Evolutionary conservation across 2,113 vertebrate genomes (phyloP).

Genomic region (Acinonyx jubatus): DNA sequence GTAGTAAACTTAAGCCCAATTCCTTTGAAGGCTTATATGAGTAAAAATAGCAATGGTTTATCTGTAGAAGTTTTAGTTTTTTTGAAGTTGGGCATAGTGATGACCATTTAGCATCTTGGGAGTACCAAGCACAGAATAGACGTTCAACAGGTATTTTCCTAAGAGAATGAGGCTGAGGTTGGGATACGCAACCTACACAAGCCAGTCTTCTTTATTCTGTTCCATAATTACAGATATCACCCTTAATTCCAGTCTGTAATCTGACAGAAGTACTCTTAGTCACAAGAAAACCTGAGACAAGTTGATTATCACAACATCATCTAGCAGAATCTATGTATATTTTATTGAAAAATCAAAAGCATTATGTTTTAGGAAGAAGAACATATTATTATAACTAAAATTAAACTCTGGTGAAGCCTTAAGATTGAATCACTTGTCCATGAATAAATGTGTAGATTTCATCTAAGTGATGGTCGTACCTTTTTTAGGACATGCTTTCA

Average conservation of each 20-base stretch:
- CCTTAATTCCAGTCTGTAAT: background rate
- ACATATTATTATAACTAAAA: background rate
- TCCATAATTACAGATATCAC: background rate
- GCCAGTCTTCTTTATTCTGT: background rate
- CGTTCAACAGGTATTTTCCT: background rate
- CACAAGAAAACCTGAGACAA: background rate
- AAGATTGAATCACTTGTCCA: background rate
- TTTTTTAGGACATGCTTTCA: background rate
- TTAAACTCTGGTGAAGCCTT: background rate
- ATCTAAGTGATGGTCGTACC: background rate
- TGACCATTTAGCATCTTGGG: background rate
- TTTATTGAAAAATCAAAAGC: constrained; percentile 17
- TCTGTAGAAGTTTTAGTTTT: constrained; percentile 16
- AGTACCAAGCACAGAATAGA: background rate
- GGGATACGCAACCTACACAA: background rate
- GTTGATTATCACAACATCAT: background rate
- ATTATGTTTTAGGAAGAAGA: constrained; percentile 25
- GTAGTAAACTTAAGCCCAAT: background rate
- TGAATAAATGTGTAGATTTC: background rate
- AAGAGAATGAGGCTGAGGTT: background rate
- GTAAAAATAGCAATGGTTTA: background rate
- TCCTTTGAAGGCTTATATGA: background rate
- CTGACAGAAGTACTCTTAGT: background rate
- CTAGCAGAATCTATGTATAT: background rate
- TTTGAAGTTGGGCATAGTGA: background rate